These are phyloP conservation scores for Elanoides forficatus DNA, from an alignment of 2,113 vertebrate genomes.

Conservation along the genomic window DNA sequence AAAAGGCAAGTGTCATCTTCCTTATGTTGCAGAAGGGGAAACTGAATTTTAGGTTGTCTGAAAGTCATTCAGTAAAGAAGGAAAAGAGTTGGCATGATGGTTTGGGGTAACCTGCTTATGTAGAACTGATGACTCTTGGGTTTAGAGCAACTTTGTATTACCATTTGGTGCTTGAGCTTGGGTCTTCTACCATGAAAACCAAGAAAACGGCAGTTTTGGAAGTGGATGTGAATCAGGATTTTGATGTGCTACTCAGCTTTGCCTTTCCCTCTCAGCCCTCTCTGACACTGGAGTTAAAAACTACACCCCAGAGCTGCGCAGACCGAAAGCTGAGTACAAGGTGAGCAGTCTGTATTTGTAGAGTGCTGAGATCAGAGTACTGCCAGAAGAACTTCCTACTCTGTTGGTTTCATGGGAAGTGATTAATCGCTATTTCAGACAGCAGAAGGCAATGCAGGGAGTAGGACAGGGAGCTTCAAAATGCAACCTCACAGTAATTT, in stretches of 20 bases:
- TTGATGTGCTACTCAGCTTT: neutral
- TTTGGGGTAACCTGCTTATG: neutral
- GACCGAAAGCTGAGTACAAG: slow-evolving; percentile 88
- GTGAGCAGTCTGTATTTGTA: slow-evolving; percentile 64
- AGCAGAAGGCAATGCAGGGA: neutral
- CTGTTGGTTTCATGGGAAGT: neutral
- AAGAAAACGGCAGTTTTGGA: neutral
- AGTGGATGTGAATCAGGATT: neutral
- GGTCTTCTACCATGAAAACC: neutral
- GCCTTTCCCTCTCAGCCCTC: slow-evolving; percentile 69
- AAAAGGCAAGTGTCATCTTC: neutral
- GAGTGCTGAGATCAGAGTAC: neutral
- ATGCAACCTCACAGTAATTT: neutral
- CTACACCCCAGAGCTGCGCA: slow-evolving; percentile 87
- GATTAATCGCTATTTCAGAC: neutral
- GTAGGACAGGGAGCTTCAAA: neutral
- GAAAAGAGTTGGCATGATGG: neutral
- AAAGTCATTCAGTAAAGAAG: neutral
- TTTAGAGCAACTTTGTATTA: neutral
- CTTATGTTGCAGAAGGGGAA: neutral
- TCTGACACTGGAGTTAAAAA: slow-evolving; percentile 75
- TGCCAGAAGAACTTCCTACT: neutral
- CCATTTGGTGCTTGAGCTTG: neutral
- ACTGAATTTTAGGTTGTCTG: neutral
- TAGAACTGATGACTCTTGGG: neutral